Base-by-base conservation (phyloP, 2,113 vertebrate genomes). In the Xiphophorus hellerii region DNA sequence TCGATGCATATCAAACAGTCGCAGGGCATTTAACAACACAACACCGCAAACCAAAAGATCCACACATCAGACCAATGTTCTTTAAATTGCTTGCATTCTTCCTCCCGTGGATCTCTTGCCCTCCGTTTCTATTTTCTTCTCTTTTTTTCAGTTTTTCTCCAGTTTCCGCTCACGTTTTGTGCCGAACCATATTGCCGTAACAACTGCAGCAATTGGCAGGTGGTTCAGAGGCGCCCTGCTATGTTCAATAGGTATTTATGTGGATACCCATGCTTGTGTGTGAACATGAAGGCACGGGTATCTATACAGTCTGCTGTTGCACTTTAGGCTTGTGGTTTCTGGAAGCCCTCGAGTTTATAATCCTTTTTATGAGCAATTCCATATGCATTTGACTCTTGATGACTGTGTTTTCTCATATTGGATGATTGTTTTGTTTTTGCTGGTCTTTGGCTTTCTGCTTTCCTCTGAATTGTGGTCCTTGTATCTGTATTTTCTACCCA, bases 161-260 rank as follows among this genome's bases (percentile, higher is more conserved):
- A 25, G 27, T 51, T 76, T 63, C 54, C 44, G 4, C 58, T 61
- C 17, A 37, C 6, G 58, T 81, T 78, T 73, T 73, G 35, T 25
- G 0, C 62, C 28, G 30, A 76, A 42, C 61, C 14, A 37, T 30
- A 82, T 87, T 64, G 71, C 81, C 80, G 81, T 87, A 80, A 74
- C 71, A 84, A 85, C 81, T 11, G 12, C 44, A 54, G 74, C 71
- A 74, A 66, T 78, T 74, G 69, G 66, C 14, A 13, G 42, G 54
- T 39, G 39, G 51, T 71, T 85, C 66, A 25, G 22, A 17, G 29
- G 67, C 61, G 67, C 75, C 62, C 60, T 20, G 78, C 70, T 48
- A 37, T 69, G 70, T 74, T 87, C 71, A 84, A 76, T 71, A 73
- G 74, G 60, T 73, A 42, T 77, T 69, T 83, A 44, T 81, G 77